These are phyloP conservation scores for Euwallacea similis DNA, from an alignment of 1,140 invertebrate species.

Conservation along the genomic window DNA sequence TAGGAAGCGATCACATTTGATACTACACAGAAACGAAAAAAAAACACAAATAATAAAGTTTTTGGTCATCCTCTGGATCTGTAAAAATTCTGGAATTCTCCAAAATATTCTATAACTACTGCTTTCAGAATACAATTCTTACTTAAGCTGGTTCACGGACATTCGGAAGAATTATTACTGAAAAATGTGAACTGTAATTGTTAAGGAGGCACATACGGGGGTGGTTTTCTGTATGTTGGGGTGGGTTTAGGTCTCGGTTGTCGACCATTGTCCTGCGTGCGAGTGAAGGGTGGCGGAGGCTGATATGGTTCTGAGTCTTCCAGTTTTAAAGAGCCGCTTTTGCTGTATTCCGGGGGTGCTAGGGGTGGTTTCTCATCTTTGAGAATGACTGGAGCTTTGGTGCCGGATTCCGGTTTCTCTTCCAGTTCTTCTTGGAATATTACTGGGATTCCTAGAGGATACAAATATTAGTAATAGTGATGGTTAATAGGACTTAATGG, in stretches of 20 bases:
- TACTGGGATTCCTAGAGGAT: constrained; percentile 75
- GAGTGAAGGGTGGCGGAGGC: constrained; percentile 65
- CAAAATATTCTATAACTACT: neutral
- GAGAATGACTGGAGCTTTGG: constrained; percentile 88
- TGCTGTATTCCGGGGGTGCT: constrained; percentile 74
- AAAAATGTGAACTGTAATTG: constrained; percentile 51
- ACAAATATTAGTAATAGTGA: no score
- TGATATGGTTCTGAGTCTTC: constrained; percentile 62
- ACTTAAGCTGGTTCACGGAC: constrained; percentile 27
- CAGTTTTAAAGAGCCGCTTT: constrained; percentile 57
- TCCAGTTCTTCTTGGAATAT: constrained; percentile 94
- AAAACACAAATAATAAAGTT: neutral
- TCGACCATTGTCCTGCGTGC: constrained; percentile 57
- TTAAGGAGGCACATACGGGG: constrained; percentile 92
- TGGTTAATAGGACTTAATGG: no score
- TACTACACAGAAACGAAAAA: neutral
- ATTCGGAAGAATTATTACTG: constrained; percentile 44
- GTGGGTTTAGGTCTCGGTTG: constrained; percentile 80
- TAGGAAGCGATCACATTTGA: constrained; percentile 4
- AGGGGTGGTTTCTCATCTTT: constrained; percentile 91
- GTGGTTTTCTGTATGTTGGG: constrained; percentile 85
- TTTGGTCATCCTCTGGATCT: neutral
- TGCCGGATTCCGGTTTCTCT: constrained; percentile 77
- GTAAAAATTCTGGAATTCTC: constrained; percentile 1
- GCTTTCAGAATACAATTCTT: neutral